Base-by-base conservation (phyloP, 1,140 invertebrate genomes). In the Wasmannia auropunctata region DNA sequence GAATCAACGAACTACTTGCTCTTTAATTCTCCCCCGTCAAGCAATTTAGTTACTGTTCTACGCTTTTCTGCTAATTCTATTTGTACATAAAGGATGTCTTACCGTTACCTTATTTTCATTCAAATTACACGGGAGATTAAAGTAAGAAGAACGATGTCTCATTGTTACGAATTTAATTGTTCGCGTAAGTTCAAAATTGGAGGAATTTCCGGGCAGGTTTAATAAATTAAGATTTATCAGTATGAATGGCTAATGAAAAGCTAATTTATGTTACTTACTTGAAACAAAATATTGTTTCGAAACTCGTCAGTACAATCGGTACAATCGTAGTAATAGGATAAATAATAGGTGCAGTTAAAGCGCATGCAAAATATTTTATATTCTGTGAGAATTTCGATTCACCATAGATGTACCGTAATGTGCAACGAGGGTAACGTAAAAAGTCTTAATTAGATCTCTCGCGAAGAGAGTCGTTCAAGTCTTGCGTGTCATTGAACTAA, bases 1-100 rank as follows among this genome's bases (percentile, higher is more conserved):
- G 67, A 83, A 72, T 81, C 51, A 81, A 81, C 65, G 65, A 43
- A 72, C 67, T 81, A 54, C 67, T 74, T 37, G 62, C 49, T 60
- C 79, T 83, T 74, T 74, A 74, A 83, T 83, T 83, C 37, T 60
- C 54, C 8, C 37, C 51, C 54, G 37, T 31, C 67, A 54, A 83
- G 79, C 40, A 74, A 83, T 83, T 83, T 34, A 74, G 25, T 83
- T 83, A 72, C 67, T 43, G 67, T 74, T 58, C 19, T 31, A 34
- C 37, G 63, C 49, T 70, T 58, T 69, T 72, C 43, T 16, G 77
- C 67, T 81, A 81, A 72, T 74, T 25, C 51, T 58, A 56, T 72
- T 58, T 72, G 28, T 72, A 34, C 4, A 46, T 58, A 74, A 58
- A 83, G 62, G 37, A 58, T 74, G 51, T 43, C 65, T 72, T 51